Percentiles rank a stretch among this genome's conserved stretches.
Evolutionary conservation across 2,797 vertebrate genomes (phyloP).

Genomic region (Platalea minor): DNA sequence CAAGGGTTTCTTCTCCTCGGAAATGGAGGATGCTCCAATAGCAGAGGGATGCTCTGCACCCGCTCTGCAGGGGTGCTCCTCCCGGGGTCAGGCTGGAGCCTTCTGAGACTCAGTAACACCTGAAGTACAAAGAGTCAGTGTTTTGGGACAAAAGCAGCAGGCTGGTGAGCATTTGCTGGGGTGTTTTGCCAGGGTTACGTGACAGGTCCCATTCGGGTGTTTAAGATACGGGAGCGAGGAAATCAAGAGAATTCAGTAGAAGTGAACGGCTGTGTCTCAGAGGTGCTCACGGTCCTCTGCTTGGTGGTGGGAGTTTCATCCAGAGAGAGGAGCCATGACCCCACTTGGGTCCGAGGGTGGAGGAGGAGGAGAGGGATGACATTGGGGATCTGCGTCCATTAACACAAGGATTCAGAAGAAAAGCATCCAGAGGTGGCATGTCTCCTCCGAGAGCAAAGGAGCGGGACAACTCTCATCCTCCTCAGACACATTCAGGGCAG

Average conservation of each 20-base stretch:
- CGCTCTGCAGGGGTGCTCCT: background rate
- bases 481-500: background rate
- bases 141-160: background rate
- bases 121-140: background rate
- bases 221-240: background rate
- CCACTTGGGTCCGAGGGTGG: background rate
- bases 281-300: background rate
- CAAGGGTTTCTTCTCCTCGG: background rate
- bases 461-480: too few species aligned
- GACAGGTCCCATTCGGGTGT: background rate
- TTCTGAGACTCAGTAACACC: too few species aligned
- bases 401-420: background rate
- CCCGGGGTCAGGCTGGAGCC: background rate
- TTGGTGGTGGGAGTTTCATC: background rate
- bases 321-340: background rate
- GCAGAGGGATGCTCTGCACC: background rate
- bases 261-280: background rate
- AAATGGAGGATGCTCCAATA: background rate
- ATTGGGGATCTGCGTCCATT: rapidly evolving
- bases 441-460: background rate
- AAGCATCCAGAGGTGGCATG: rapidly evolving
- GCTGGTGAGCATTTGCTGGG: background rate
- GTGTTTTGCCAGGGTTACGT: background rate
- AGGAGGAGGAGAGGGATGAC: background rate
- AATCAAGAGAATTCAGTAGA: background rate